Conservation (phyloP, 2,113 vertebrate genomes). For the Ptilonorhynchus violaceus region DNA sequence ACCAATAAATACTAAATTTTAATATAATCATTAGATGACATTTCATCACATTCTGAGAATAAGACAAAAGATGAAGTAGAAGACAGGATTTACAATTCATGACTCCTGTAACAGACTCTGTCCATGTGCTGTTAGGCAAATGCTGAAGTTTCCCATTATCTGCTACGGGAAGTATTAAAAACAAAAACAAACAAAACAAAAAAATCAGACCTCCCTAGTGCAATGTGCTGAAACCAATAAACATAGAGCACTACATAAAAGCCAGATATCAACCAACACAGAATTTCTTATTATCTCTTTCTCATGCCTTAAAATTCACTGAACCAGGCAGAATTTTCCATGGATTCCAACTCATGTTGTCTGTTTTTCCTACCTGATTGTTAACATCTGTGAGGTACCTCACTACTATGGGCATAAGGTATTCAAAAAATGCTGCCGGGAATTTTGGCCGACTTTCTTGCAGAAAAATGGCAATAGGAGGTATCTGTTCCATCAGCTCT, state of each 20-base stretch:
- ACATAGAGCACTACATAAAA: not conserved
- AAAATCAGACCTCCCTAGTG: not conserved
- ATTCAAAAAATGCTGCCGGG: constrained; percentile 83
- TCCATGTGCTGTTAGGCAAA: not conserved
- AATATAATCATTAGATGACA: not conserved
- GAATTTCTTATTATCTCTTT: not conserved
- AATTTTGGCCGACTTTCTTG: constrained; percentile 86
- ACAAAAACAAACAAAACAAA: not conserved
- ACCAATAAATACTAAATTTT: not conserved
- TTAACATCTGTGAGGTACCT: constrained; percentile 85
- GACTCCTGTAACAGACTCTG: not conserved
- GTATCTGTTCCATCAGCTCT: constrained; percentile 91
- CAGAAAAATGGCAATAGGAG: constrained; percentile 86
- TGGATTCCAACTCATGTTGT: not conserved
- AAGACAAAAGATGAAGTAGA: not conserved
- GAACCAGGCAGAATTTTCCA: not conserved
- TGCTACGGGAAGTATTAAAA: not conserved
- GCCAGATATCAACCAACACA: not conserved
- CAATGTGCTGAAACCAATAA: not conserved
- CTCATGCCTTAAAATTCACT: not conserved
- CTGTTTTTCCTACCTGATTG: constrained; percentile 79
- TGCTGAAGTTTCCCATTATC: not conserved
- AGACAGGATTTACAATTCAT: not conserved
- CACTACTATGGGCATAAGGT: constrained; percentile 84
- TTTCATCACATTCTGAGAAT: not conserved